Evolutionary conservation across 64 coral and sea anemone genomes (phyloP).

Genomic region (Cladopsammia gracilis): DNA sequence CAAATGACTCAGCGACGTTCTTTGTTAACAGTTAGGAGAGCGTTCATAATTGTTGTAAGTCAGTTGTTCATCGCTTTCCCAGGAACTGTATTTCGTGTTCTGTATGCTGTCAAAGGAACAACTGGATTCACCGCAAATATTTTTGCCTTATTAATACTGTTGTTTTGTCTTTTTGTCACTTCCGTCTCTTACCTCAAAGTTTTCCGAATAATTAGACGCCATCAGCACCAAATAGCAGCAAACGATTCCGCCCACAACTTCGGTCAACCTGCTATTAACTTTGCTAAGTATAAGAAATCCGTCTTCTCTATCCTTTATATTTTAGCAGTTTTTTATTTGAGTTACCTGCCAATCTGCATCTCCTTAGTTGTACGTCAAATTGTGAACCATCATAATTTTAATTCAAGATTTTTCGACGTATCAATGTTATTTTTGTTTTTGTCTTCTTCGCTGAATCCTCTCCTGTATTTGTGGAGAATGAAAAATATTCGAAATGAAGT

Average conservation of each 20-base stretch:
- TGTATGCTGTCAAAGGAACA: not conserved
- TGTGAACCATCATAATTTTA: not conserved
- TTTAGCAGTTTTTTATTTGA: not conserved
- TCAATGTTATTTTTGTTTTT: not conserved
- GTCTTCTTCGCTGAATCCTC: not conserved
- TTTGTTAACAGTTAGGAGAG: not conserved
- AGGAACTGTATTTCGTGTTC: not conserved
- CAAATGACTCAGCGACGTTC: not conserved
- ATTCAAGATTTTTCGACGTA: not conserved
- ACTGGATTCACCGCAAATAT: not conserved
- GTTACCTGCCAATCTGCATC: not conserved
- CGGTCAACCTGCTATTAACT: not conserved
- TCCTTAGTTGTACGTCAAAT: not conserved
- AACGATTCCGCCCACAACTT: not conserved
- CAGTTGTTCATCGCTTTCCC: not conserved
- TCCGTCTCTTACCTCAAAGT: not conserved
- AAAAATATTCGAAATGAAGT: not conserved
- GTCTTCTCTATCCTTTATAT: not conserved
- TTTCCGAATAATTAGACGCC: not conserved
- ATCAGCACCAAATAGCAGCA: not conserved
- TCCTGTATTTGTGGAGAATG: not conserved
- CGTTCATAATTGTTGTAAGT: not conserved
- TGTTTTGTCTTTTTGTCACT: not conserved
- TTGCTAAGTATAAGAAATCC: not conserved
- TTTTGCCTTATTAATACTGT: not conserved